Evolutionary conservation across 2,888 invertebrate species (phyloP).

Genomic region (Dasypogon diadema): DNA sequence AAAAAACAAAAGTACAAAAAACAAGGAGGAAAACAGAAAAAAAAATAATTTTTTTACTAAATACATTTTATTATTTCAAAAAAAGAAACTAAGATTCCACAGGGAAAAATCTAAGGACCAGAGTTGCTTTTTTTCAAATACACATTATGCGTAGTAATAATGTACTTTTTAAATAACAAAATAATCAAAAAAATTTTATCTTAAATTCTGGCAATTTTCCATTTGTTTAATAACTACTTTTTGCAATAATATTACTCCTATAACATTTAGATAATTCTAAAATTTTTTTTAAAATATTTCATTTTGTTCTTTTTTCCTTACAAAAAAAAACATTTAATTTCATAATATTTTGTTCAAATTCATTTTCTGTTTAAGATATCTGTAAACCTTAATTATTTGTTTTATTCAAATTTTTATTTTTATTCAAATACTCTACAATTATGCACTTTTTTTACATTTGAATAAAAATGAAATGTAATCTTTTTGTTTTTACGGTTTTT

Average conservation of each 20-base stretch:
- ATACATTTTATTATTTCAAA: conserved; percentile 39
- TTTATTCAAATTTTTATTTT: conserved; percentile 9
- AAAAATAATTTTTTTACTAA: conserved; percentile 30
- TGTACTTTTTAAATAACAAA: conserved; percentile 20
- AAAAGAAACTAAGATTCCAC: conserved; percentile 37
- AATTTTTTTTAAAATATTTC: conserved; percentile 30
- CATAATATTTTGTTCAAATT: neutral
- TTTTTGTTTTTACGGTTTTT: conserved; percentile 47
- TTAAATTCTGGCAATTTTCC: conserved; percentile 57
- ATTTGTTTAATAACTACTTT: conserved; percentile 51
- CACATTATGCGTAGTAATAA: neutral
- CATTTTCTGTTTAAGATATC: neutral
- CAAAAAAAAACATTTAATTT: conserved; percentile 4
- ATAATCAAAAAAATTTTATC: conserved; percentile 52
- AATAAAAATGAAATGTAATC: conserved; percentile 25
- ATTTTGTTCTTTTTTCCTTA: conserved; percentile 45
- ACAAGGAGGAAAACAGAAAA: neutral
- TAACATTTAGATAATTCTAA: conserved; percentile 41
- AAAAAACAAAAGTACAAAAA: neutral
- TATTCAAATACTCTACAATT: neutral
- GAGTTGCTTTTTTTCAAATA: conserved; percentile 18
- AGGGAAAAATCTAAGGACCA: conserved; percentile 33
- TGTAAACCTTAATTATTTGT: too few relatives aligned
- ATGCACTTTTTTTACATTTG: conserved; percentile 46
- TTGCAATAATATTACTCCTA: conserved; percentile 38